These are phyloP conservation scores for Bimastos eiseni DNA, from an alignment of 2,888 invertebrate genomes.

Conservation along the genomic window DNA sequence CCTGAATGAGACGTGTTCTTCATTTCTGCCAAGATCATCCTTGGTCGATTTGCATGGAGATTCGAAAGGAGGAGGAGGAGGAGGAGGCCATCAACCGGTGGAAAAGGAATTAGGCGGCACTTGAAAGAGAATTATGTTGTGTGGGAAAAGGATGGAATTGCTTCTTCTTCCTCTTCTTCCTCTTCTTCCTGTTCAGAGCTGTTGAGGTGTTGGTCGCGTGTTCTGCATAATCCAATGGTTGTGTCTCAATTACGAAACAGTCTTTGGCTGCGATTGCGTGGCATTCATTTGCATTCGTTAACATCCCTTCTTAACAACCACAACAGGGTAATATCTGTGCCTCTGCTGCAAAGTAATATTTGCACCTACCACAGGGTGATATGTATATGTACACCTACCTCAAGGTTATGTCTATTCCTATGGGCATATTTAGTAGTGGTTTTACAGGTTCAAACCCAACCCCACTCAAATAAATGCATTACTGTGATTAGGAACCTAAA, in stretches of 20 bases:
- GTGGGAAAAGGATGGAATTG: background rate
- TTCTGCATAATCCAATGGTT: slow-evolving; percentile 13
- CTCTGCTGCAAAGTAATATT: background rate
- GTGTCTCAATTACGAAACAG: slow-evolving; percentile 7
- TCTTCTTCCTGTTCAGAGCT: background rate
- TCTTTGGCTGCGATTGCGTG: background rate
- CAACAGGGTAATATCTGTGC: background rate
- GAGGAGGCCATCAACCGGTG: background rate
- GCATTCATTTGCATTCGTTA: background rate
- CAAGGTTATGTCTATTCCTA: too few relatives aligned
- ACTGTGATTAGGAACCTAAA: too few relatives aligned
- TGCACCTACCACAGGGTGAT: background rate
- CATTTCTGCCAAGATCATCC: slow-evolving; percentile 13
- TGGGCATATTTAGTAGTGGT: too few relatives aligned
- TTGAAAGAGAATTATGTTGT: slow-evolving; percentile 6
- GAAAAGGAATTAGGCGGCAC: slow-evolving; percentile 6
- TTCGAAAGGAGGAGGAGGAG: background rate
- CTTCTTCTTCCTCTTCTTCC: background rate
- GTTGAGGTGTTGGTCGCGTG: background rate
- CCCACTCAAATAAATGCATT: too few relatives aligned
- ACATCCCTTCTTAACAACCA: background rate
- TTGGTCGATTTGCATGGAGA: slow-evolving; percentile 6
- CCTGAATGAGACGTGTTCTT: background rate
- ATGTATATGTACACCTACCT: background rate
- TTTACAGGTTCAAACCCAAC: too few relatives aligned